Percentiles rank a stretch among this genome's conserved stretches.
These are phyloP conservation scores for Stylophora pistillata DNA, from an alignment of 64 coral and sea anemone species.

Conservation along the genomic window DNA sequence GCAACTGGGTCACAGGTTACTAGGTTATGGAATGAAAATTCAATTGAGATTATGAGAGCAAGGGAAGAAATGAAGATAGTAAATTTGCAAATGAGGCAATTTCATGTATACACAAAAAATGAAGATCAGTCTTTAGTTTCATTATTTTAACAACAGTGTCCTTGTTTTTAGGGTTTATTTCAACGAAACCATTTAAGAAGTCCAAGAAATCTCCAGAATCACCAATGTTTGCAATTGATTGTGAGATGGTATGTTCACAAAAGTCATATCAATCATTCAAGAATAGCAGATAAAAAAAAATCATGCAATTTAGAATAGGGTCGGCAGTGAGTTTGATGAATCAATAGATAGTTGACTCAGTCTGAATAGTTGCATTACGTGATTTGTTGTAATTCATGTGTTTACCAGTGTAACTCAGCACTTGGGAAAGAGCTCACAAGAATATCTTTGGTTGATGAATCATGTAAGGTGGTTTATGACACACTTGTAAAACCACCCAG, in stretches of 20 bases:
- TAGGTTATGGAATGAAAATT: no score
- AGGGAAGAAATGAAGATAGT: no score
- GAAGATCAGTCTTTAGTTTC: not conserved
- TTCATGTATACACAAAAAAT: no score
- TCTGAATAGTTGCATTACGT: no score
- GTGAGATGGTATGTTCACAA: slow-evolving; percentile 71
- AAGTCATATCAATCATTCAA: no score
- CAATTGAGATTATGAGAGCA: no score
- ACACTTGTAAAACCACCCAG: slow-evolving; percentile 83
- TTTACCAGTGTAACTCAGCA: slow-evolving; percentile 70
- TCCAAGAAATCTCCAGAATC: not conserved
- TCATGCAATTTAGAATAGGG: no score
- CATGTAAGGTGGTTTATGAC: slow-evolving; percentile 71
- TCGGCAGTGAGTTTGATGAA: no score
- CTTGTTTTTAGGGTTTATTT: slow-evolving; percentile 12
- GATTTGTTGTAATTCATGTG: not conserved
- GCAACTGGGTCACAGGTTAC: no score
- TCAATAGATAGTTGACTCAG: no score
- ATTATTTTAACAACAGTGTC: not conserved
- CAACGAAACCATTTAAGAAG: not conserved
- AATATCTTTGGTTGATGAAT: slow-evolving; percentile 86
- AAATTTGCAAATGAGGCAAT: no score
- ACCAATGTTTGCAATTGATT: slow-evolving; percentile 63
- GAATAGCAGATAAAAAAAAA: no score
- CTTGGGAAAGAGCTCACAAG: slow-evolving; percentile 86